Evolutionary conservation across 2,888 invertebrate genomes (phyloP).

Genomic region (Cabera pusaria): DNA sequence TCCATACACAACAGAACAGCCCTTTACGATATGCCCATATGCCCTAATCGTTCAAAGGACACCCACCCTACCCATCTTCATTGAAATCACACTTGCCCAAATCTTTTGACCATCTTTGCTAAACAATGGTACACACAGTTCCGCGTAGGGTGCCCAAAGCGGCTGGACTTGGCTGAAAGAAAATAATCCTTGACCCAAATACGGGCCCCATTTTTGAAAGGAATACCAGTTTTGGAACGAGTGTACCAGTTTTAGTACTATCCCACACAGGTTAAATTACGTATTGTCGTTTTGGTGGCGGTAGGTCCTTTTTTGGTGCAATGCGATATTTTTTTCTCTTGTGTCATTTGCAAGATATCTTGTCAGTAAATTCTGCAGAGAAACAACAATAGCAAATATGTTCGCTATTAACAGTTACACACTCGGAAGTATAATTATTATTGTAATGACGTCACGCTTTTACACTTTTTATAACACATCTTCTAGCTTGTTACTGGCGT

Average conservation of each 20-base stretch:
- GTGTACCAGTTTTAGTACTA: conserved; percentile 33
- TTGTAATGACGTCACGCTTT: conserved; percentile 12
- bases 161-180: conserved; percentile 41
- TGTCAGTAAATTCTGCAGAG: too few relatives aligned
- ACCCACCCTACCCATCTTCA: conserved; percentile 9
- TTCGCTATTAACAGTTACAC: not conserved
- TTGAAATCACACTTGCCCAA: conserved; percentile 30
- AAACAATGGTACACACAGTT: conserved; percentile 39
- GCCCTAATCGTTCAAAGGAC: conserved; percentile 9
- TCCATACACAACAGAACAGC: conserved; percentile 1
- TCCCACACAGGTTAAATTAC: conserved; percentile 71
- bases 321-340: not conserved
- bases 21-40: conserved; percentile 2
- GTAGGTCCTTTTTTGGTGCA: conserved; percentile 6
- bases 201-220: conserved; percentile 37
- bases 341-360: too few relatives aligned
- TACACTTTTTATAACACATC: conserved; percentile 7
- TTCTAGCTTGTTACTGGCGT: not conserved
- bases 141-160: conserved; percentile 61
- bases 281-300: conserved; percentile 38
- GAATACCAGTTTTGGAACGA: conserved; percentile 41
- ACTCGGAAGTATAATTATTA: not conserved
- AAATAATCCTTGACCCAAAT: conserved; percentile 67
- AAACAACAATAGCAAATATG: too few relatives aligned
- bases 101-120: conserved; percentile 32